Evolutionary conservation across 2,113 vertebrate genomes (phyloP).

Genomic region (Ageneiosus marmoratus): DNA sequence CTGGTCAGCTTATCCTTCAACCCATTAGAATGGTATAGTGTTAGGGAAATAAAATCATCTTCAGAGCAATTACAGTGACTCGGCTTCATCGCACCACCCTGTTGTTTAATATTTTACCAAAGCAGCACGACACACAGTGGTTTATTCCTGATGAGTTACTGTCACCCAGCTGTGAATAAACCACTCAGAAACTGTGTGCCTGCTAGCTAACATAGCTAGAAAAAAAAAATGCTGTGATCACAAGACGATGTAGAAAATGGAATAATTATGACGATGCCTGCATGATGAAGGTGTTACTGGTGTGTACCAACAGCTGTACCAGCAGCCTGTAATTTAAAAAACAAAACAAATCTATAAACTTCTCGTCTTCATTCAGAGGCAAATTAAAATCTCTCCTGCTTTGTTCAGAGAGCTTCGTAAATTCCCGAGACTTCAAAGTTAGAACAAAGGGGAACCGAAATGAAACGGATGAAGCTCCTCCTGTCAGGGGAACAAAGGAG

Average conservation of each 20-base stretch:
- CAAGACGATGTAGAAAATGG: not conserved
- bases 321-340: not conserved
- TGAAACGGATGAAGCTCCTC: constrained; percentile 55
- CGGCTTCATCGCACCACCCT: not conserved
- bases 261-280: not conserved
- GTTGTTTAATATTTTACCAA: not conserved
- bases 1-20: not conserved
- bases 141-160: not conserved
- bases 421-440: constrained; percentile 26
- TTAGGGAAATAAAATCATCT: not conserved
- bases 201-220: not conserved
- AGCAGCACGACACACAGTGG: not conserved
- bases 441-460: constrained; percentile 49
- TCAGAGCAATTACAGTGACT: not conserved
- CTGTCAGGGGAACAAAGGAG: constrained; percentile 54
- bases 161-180: not conserved
- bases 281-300: not conserved
- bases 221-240: not conserved
- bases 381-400: too few relatives aligned
- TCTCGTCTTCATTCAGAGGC: not conserved
- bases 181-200: not conserved
- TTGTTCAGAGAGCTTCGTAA: constrained; percentile 56
- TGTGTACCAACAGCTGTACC: not conserved
- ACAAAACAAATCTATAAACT: not conserved
- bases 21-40: not conserved